These are phyloP conservation scores for Batillaria attramentaria DNA, from an alignment of 1,140 invertebrate species.

Conservation along the genomic window DNA sequence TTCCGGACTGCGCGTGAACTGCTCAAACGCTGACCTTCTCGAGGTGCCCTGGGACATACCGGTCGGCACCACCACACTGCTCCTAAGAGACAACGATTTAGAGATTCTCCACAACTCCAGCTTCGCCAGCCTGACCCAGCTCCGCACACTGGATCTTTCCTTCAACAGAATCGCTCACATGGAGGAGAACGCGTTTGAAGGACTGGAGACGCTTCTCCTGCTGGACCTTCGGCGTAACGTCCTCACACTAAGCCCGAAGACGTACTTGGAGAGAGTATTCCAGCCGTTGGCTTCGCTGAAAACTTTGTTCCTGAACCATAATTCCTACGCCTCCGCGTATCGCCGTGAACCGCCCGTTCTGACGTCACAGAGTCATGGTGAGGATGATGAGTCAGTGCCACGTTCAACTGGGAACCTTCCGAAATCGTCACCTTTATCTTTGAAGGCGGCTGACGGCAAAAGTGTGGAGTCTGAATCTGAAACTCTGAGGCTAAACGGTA, in stretches of 20 bases:
- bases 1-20: slow-evolving; percentile 10
- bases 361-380: neutral
- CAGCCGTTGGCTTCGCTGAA: neutral
- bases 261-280: neutral
- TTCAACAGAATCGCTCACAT: neutral
- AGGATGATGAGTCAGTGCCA: neutral
- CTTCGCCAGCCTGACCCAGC: neutral
- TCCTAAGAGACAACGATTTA: neutral
- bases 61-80: neutral
- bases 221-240: neutral
- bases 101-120: neutral
- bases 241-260: neutral
- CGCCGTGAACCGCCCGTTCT: neutral
- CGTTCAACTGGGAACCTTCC: neutral
- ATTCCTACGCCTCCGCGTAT: neutral
- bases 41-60: neutral
- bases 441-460: neutral
- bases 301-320: neutral
- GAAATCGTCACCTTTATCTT: neutral
- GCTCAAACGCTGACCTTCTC: neutral
- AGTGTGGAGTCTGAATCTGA: neutral
- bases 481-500: neutral
- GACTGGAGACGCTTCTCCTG: neutral
- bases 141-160: slow-evolving; percentile 14
- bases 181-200: neutral